These are phyloP conservation scores for Acanthosepion lycidas DNA, from an alignment of 2,888 invertebrate genomes.

Conservation along the genomic window DNA sequence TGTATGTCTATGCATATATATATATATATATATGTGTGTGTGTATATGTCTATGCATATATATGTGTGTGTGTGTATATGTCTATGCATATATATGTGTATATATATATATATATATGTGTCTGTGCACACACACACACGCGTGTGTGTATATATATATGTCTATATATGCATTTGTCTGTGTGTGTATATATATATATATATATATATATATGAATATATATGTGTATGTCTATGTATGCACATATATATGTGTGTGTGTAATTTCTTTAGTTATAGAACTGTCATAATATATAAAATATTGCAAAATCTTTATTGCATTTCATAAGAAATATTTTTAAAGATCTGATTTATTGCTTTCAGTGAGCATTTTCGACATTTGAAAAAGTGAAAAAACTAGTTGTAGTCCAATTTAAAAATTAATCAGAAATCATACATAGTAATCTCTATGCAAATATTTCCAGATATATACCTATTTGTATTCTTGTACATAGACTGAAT, in stretches of 20 bases:
- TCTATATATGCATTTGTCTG: too few relatives aligned
- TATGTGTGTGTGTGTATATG: too few relatives aligned
- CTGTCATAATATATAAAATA: constrained; percentile 18
- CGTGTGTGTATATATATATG: too few relatives aligned
- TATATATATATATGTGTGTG: too few relatives aligned
- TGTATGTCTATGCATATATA: too few relatives aligned
- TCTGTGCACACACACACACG: too few relatives aligned
- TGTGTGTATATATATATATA: too few relatives aligned
- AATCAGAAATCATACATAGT: not conserved
- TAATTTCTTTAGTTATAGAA: not conserved
- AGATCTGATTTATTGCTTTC: not conserved
- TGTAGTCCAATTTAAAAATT: not conserved
- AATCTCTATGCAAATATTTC: not conserved
- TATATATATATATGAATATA: too few relatives aligned
- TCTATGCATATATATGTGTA: too few relatives aligned
- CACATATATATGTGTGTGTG: not conserved
- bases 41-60: too few relatives aligned
- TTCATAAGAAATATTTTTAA: not conserved
- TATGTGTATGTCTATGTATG: not conserved
- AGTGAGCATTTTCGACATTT: not conserved
- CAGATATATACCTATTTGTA: not conserved
- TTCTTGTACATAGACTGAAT: not conserved
- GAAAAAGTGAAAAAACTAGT: not conserved
- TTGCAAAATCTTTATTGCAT: constrained; percentile 33
- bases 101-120: too few relatives aligned